A percentile compares a stretch with the other conserved stretches of the same genome.
These are phyloP conservation scores for Eumacrocentrus americanus DNA, from an alignment of 2,888 invertebrate species.

Conservation along the genomic window DNA sequence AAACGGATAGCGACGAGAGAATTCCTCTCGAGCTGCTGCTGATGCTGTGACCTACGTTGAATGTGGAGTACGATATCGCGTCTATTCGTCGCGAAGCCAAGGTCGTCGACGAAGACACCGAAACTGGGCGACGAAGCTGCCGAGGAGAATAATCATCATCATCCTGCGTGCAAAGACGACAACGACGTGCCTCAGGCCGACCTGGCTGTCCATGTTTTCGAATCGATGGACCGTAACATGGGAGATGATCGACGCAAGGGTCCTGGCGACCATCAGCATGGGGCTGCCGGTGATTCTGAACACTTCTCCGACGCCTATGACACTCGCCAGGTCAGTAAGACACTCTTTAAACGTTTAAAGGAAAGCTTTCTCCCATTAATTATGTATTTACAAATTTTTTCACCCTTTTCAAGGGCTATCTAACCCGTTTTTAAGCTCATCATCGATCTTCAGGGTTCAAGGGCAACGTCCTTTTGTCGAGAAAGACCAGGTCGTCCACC, in stretches of 20 bases:
- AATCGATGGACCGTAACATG: slow-evolving; percentile 59
- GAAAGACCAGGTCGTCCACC: slow-evolving; percentile 11
- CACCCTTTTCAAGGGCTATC: background rate
- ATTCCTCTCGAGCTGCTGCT: slow-evolving; percentile 13
- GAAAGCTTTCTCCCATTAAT: background rate
- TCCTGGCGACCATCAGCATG: slow-evolving; percentile 43
- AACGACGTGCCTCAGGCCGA: slow-evolving; percentile 49
- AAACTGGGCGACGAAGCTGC: slow-evolving; percentile 40
- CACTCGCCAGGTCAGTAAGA: slow-evolving; percentile 56
- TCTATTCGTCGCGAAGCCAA: slow-evolving; percentile 53
- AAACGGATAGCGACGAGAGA: slow-evolving; percentile 23
- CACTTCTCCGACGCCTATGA: slow-evolving; percentile 54
- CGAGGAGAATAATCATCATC: slow-evolving; percentile 24
- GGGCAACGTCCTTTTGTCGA: background rate
- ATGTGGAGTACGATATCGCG: slow-evolving; percentile 61
- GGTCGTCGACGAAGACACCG: slow-evolving; percentile 44
- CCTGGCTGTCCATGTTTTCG: slow-evolving; percentile 59
- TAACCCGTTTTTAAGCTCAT: background rate
- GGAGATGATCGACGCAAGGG: slow-evolving; percentile 57
- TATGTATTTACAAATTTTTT: background rate
- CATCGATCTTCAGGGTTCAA: slow-evolving; percentile 2
- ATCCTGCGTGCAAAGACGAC: slow-evolving; percentile 39
- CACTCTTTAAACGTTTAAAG: too few relatives aligned
- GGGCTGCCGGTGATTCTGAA: slow-evolving; percentile 48
- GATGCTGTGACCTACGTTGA: slow-evolving; percentile 43